Evolutionary conservation across 2,797 vertebrate species (phyloP).

Genomic region (Notolepis coatsorum): DNA sequence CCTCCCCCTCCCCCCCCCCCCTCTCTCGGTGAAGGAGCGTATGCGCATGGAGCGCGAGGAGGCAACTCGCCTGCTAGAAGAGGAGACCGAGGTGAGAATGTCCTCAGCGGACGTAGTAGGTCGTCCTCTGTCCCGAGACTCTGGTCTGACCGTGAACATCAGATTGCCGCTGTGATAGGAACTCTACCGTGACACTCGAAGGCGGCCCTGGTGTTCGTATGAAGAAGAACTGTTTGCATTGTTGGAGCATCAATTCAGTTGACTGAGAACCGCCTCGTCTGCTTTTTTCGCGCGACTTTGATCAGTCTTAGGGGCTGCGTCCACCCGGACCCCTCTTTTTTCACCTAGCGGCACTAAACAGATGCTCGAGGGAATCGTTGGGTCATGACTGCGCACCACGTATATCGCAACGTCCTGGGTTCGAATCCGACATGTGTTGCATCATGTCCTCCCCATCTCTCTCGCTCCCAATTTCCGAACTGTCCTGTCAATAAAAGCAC

Average conservation of each 20-base stretch:
- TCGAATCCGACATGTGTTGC: too few species aligned
- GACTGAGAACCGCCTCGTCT: not conserved
- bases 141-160: slow-evolving; percentile 18
- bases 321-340: too few species aligned
- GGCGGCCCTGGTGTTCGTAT: not conserved
- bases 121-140: slow-evolving; percentile 35
- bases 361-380: too few species aligned
- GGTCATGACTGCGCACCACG: too few species aligned
- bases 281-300: not conserved
- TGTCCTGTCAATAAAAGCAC: too few species aligned
- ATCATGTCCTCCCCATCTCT: too few species aligned
- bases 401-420: too few species aligned
- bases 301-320: not conserved
- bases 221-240: not conserved
- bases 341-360: too few species aligned
- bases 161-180: slow-evolving; percentile 9
- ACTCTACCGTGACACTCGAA: not conserved
- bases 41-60: slow-evolving; percentile 91
- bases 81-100: slow-evolving; percentile 91
- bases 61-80: slow-evolving; percentile 88
- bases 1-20: slow-evolving; percentile 47
- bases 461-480: too few species aligned
- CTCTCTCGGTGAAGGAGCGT: slow-evolving; percentile 86
- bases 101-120: slow-evolving; percentile 46
- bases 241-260: not conserved